Conservation (phyloP, 2,888 invertebrate genomes). For the Drosophila suboccidentalis region DNA sequence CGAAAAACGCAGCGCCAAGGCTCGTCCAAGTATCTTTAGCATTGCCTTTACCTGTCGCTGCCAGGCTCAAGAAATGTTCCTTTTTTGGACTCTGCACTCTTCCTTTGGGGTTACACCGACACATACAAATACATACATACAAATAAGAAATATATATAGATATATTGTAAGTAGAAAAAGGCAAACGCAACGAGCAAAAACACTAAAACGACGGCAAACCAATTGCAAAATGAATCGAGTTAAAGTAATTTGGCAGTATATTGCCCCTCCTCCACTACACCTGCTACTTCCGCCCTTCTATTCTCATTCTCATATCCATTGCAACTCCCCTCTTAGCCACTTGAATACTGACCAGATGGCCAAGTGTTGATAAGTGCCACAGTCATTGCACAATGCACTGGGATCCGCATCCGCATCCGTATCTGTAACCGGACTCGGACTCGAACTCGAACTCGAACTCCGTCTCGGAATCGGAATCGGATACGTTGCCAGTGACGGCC, state of each 20-base stretch:
- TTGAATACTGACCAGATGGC: slow-evolving; percentile 42
- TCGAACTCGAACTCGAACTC: background rate
- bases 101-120: background rate
- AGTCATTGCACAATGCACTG: slow-evolving; percentile 16
- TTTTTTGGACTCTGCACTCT: background rate
- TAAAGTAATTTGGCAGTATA: slow-evolving; percentile 72
- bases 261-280: slow-evolving; percentile 32
- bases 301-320: background rate
- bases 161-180: slow-evolving; percentile 8
- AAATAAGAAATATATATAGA: background rate
- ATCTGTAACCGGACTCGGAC: background rate
- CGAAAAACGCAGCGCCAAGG: slow-evolving; percentile 53
- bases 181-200: slow-evolving; percentile 9
- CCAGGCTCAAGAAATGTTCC: slow-evolving; percentile 43
- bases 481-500: background rate
- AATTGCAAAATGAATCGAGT: slow-evolving; percentile 76
- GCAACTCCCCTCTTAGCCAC: background rate
- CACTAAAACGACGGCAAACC: slow-evolving; percentile 28
- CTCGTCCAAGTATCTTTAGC: slow-evolving; percentile 64
- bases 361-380: slow-evolving; percentile 53
- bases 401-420: slow-evolving; percentile 7
- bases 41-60: slow-evolving; percentile 61
- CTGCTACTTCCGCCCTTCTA: background rate
- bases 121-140: background rate
- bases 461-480: background rate